Base-by-base conservation (phyloP, 2,797 vertebrate genomes). In the Meda fulgida region DNA sequence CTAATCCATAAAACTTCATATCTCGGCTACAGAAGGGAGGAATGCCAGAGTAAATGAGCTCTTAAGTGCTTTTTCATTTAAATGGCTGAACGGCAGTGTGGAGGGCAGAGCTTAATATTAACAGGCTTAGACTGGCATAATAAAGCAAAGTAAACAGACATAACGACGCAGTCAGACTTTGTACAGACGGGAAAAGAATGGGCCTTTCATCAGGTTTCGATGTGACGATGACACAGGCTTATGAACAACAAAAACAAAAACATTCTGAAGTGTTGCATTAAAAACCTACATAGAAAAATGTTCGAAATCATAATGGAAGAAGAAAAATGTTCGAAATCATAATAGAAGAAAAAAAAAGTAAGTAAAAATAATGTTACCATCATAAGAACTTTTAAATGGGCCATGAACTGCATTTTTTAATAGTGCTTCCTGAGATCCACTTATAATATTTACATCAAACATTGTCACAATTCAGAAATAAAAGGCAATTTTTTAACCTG, bases 1-100 rank as follows among this genome's bases (percentile, higher is more conserved):
- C 75, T 78, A 86, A 86, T 89, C 72, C 73, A 88, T 89, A 88
- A 83, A 90, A 88, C 83, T 85, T 89, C 80, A 87, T 83, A 85
- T 90, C 85, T 85, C 26, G 4, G 84, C 69, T 84, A 84, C 21
- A 29, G 75, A 63, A 72, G 71, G 83, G 86, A 75, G 73, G 75
- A 71, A 71, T 46, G 76, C 63, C 38, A 70, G 90, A 90, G 85
- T 87, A 89, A 78, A 87, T 87, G 82, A 91, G 91, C 86, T 87
- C 84, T 87, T 90, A 91, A 91, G 90, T 89, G 85, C 88, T 89
- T 90, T 88, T 89, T 78, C 85, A 89, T 93, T 93, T 92, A 91
- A 91, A 83, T 48, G 76, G 80, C 73, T 81, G 78, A 77, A 73
- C 38, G 29, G 73, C 73, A 31, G 43, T 73, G 75, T 71, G 75